Base-by-base conservation (phyloP, 2,797 vertebrate genomes). In the Danio jaintianensis region DNA sequence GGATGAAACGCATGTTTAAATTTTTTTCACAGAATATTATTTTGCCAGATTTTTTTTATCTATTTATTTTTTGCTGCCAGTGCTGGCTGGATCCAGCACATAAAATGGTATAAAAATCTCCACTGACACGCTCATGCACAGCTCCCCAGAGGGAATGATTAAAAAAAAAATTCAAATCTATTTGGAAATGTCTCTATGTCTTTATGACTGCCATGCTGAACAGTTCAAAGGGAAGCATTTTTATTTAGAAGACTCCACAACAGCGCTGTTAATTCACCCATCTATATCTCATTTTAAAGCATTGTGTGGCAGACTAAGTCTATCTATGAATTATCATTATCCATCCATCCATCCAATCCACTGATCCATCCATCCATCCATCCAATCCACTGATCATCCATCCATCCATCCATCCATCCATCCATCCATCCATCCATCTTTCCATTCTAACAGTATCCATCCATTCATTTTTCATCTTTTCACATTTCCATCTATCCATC, bases 1-100 rank as follows among this genome's bases (percentile, higher is more conserved):
- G 10, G 10, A 7, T 48, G 22, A 73, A 85, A 88, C 80, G 81
- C 78, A 55, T 83, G 81, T 89, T 88, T 86, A 86, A 55, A 80
- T 87, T 43, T 88, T 84, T 84, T 89, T 83, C 38, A 80, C 29
- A 80, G 64, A 82, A 81, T 89, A 89, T 86, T 82, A 87, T 90
- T 92, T 91, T 88, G 78, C n/a, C n/a, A n/a, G n/a, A 29, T 29
- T 29, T 1, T 29, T 29, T 29, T 29, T 29, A 29, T 29, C 1
- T 29, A 29, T 29, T 29, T 29, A 29, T 29, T 71, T 16, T 40
- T 63, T 42, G 50, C 45, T 86, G 48, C 36, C 75, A 9, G 47
- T 45, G 79, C 86, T 84, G 86, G 86, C 73, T 80, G 63, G 62
- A 84, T 81, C 88, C 89, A 89, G 69, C 20, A 47, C 75, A 86